A percentile compares a stretch with the other conserved stretches of the same genome.
phyloP scores from a whole-genome alignment of 2,888 invertebrate species.

The Anodontia alba region DNA sequence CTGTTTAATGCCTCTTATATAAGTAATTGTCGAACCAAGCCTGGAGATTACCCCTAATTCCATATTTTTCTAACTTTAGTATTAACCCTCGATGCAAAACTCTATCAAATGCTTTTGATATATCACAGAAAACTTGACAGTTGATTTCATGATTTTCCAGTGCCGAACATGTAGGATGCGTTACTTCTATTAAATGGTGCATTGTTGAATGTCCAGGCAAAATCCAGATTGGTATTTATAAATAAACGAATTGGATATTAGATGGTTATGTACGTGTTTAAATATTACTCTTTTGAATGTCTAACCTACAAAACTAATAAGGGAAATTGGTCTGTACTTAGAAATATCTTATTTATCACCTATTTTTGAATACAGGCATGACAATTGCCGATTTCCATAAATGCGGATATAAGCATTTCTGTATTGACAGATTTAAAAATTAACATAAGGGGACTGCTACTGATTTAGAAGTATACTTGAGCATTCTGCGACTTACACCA shows the following conservation, averaged over 20 bases:
- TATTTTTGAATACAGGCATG: conserved; percentile 7
- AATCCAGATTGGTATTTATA: too few species aligned
- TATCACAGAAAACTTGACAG: too few species aligned
- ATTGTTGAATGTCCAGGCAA: too few species aligned
- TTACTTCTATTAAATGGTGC: too few species aligned
- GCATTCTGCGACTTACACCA: background rate
- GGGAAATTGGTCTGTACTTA: conserved; percentile 7
- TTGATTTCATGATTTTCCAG: background rate
- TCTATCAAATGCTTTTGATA: too few species aligned
- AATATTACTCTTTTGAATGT: too few species aligned
- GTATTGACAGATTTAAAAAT: background rate
- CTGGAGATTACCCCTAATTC: background rate
- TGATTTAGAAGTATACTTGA: too few species aligned
- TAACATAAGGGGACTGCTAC: background rate
- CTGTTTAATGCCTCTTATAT: background rate
- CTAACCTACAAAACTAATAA: background rate
- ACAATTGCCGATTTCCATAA: conserved; percentile 2
- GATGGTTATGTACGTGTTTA: too few species aligned
- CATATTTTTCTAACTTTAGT: too few species aligned
- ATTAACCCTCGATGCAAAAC: too few species aligned
- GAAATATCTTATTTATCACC: background rate
- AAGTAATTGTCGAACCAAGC: conserved; percentile 2
- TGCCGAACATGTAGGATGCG: too few species aligned
- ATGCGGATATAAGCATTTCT: background rate
- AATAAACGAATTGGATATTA: too few species aligned